Conservation (phyloP, 92 coral and sea anemone species). For the Actinostola sp. region DNA sequence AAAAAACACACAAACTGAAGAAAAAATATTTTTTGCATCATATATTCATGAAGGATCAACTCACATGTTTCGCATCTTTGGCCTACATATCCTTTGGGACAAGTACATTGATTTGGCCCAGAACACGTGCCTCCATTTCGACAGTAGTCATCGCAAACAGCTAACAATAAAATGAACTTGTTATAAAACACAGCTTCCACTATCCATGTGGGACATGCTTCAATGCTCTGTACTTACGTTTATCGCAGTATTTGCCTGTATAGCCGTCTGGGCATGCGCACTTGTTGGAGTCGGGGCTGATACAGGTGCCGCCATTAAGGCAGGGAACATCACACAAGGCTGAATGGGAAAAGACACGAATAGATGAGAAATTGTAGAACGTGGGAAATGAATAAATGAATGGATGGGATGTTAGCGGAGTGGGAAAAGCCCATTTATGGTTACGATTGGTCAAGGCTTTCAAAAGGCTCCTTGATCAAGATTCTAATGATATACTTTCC, state of each 20-base stretch:
- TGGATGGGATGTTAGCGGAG: too few relatives aligned
- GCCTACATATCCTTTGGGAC: constrained; percentile 70
- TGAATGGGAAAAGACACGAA: constrained; percentile 14
- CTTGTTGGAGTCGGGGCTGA: constrained; percentile 75
- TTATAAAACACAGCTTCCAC: too few relatives aligned
- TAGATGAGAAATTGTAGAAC: too few relatives aligned
- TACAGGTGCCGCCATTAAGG: constrained; percentile 83
- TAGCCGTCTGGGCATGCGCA: constrained; percentile 82
- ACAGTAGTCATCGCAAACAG: constrained; percentile 77
- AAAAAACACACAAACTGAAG: too few relatives aligned
- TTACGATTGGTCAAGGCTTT: too few relatives aligned
- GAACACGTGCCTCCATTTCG: constrained; percentile 78
- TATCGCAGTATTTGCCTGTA: constrained; percentile 77
- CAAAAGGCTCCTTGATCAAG: too few relatives aligned
- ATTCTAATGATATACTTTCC: too few relatives aligned
- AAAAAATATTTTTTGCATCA: too few relatives aligned
- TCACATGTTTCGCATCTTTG: constrained; percentile 76
- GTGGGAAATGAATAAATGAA: too few relatives aligned
- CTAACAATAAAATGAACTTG: constrained; percentile 26
- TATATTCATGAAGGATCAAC: too few relatives aligned
- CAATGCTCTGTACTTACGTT: constrained; percentile 54
- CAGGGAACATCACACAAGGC: constrained; percentile 82
- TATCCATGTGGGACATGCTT: neutral
- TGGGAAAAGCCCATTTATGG: too few relatives aligned
- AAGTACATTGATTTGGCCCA: constrained; percentile 80